Conservation (phyloP, 2,113 vertebrate genomes). For the Peromyscus leucopus region DNA sequence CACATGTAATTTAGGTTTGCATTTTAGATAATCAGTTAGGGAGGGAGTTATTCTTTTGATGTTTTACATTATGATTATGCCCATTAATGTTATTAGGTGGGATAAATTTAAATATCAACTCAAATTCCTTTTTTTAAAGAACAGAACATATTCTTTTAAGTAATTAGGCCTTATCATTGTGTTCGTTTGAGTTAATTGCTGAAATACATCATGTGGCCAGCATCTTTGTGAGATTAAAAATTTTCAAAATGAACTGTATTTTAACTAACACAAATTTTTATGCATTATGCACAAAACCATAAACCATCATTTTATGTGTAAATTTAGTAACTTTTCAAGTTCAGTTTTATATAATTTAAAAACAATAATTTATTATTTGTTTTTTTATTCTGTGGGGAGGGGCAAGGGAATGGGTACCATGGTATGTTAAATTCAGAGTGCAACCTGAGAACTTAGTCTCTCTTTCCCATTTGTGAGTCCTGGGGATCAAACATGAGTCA, state of each 20-base stretch:
- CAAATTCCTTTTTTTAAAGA: background rate
- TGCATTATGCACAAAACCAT: background rate
- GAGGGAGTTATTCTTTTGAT: slow-evolving; percentile 32
- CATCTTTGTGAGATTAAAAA: slow-evolving; percentile 21
- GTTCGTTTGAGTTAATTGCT: slow-evolving; percentile 52
- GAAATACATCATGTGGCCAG: slow-evolving; percentile 51
- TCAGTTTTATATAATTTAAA: background rate
- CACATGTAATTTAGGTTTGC: background rate
- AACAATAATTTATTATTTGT: background rate
- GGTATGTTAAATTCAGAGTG: background rate
- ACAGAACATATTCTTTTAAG: slow-evolving; percentile 64
- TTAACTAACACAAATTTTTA: background rate
- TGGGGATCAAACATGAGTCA: background rate
- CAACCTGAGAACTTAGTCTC: background rate
- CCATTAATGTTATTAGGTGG: slow-evolving; percentile 69
- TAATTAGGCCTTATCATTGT: slow-evolving; percentile 68
- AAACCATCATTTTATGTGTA: background rate
- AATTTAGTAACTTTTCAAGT: background rate
- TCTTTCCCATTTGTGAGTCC: too few species aligned
- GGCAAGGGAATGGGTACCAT: too few species aligned
- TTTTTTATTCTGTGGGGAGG: background rate
- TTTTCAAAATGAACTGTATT: background rate
- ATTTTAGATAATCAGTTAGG: slow-evolving; percentile 36
- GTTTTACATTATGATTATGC: slow-evolving; percentile 6
- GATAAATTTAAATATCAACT: slow-evolving; percentile 53